Evolutionary conservation across 30 jellyfish, hydroid and myxozoan species (phyloP).

Genomic region (Nemopilema nomurai): DNA sequence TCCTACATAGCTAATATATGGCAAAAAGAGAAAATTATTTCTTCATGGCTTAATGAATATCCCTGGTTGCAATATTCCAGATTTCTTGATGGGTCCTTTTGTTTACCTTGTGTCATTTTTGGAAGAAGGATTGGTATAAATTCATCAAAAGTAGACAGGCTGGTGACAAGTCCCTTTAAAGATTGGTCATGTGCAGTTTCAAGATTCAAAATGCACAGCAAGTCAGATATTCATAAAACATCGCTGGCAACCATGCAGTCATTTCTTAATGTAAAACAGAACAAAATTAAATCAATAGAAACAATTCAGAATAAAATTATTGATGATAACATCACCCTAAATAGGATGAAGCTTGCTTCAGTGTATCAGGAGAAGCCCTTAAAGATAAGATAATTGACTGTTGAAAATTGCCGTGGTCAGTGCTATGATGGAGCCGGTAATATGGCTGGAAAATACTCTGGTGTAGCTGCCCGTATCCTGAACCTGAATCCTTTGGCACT

Average conservation of each 20-base stretch:
- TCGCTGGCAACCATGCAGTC: no score
- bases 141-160: conserved; percentile 10
- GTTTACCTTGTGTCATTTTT: conserved; percentile 41
- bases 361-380: conserved; percentile 14
- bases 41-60: neutral
- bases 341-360: no score
- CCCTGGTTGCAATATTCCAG: neutral
- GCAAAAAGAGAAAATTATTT: neutral
- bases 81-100: neutral
- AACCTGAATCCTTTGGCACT: neutral
- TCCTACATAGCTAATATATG: neutral
- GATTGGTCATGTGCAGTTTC: conserved; percentile 33
- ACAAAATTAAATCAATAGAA: no score
- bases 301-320: no score
- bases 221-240: conserved; percentile 25
- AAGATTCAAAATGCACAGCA: neutral
- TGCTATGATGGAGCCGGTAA: conserved; percentile 12
- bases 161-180: conserved; percentile 15
- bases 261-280: no score
- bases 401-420: conserved; percentile 37
- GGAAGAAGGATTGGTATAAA: conserved; percentile 21
- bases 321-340: no score
- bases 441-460: neutral
- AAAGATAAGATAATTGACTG: neutral
- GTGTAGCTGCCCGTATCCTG: neutral